Evolutionary conservation across 2,113 vertebrate species (phyloP).

Genomic region (Solea senegalensis): DNA sequence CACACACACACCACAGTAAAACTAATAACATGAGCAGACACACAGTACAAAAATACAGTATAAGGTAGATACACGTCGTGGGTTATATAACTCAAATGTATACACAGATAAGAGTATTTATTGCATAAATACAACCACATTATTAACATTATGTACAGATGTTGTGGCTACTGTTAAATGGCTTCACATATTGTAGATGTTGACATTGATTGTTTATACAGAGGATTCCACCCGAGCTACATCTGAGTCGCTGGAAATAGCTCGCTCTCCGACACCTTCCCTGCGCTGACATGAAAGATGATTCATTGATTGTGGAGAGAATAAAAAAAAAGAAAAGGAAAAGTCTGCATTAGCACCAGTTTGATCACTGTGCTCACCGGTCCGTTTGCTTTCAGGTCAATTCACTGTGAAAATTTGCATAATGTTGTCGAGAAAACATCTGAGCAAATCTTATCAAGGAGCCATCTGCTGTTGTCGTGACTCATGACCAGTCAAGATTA

Average conservation of each 20-base stretch:
- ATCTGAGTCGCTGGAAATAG: constrained; percentile 21
- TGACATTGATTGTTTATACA: constrained; percentile 14
- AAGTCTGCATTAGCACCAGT: constrained; percentile 6
- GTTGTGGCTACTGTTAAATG: background rate
- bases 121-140: constrained; percentile 58
- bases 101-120: constrained; percentile 50
- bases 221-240: constrained; percentile 4
- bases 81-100: constrained; percentile 22
- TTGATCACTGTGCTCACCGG: constrained; percentile 46
- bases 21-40: constrained; percentile 30
- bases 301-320: background rate
- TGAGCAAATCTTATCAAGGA: constrained; percentile 42
- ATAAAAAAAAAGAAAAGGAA: constrained; percentile 13
- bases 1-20: constrained; percentile 27
- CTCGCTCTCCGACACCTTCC: constrained; percentile 20
- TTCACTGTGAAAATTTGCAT: constrained; percentile 33
- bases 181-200: constrained; percentile 12
- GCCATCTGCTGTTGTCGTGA: constrained; percentile 47
- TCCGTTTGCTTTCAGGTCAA: constrained; percentile 52
- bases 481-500: constrained; percentile 31
- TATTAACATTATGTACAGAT: constrained; percentile 64
- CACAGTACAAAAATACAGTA: constrained; percentile 57
- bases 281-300: constrained; percentile 16
- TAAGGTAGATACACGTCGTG: constrained; percentile 21
- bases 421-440: constrained; percentile 44